Conservation (phyloP, 2,888 invertebrate species). For the Leptopilina myrica region DNA sequence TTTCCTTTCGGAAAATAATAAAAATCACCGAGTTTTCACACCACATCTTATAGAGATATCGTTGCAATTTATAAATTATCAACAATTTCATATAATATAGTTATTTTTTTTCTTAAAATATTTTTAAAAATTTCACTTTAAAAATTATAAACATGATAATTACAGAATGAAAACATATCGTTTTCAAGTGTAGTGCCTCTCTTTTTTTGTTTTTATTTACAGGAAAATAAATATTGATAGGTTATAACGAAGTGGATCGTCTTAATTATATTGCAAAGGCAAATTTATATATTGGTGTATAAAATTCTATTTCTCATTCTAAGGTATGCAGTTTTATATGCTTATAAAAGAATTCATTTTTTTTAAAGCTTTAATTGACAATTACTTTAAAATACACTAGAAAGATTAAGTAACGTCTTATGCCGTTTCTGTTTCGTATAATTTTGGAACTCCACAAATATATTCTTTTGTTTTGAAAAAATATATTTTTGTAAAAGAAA, state of each 20-base stretch:
- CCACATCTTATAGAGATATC: background rate
- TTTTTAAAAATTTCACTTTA: background rate
- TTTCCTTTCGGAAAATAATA: too few species aligned
- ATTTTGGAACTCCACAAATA: conserved; percentile 3
- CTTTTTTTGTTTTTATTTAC: conserved; percentile 9
- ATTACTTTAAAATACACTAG: conserved; percentile 3
- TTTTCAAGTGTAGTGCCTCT: conserved; percentile 8
- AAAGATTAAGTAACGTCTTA: conserved; percentile 23
- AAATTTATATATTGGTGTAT: conserved; percentile 23
- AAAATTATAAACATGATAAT: conserved; percentile 18
- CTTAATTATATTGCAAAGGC: conserved; percentile 6
- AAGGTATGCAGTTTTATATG: conserved; percentile 20
- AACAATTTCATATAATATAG: conserved; percentile 2
- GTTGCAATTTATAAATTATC: conserved; percentile 17
- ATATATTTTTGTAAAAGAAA: conserved; percentile 13
- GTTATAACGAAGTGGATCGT: conserved; percentile 8
- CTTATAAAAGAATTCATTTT: conserved; percentile 28
- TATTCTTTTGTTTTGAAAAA: conserved; percentile 13
- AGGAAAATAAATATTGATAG: conserved; percentile 19
- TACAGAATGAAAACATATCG: background rate
- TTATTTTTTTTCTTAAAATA: background rate
- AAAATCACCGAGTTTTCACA: background rate
- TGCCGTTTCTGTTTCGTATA: conserved; percentile 5
- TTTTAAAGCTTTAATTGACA: conserved; percentile 4
- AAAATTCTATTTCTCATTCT: conserved; percentile 30